Conservation (phyloP, 1,140 invertebrate genomes). For the Conus ventricosus region DNA sequence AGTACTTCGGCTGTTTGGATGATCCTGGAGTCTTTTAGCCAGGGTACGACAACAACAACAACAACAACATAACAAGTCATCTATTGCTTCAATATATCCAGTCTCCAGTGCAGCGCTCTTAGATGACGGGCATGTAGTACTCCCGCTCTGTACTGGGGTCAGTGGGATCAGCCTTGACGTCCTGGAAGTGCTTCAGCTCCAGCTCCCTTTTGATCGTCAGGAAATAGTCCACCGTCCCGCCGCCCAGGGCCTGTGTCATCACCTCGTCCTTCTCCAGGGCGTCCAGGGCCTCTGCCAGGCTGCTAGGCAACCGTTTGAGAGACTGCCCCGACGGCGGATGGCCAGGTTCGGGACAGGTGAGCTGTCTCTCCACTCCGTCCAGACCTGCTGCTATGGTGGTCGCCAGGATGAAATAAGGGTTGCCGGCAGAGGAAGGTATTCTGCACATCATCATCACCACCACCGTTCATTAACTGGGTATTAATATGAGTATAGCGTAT, state of each 20-base stretch:
- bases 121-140: conserved; percentile 4
- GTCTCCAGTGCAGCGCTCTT: not conserved
- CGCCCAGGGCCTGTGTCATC: conserved; percentile 19
- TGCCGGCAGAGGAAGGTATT: conserved; percentile 33
- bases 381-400: conserved; percentile 38
- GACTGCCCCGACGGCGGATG: not conserved
- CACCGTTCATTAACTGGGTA: no score
- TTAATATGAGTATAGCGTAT: no score
- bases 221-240: conserved; percentile 21
- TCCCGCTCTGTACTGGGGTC: not conserved
- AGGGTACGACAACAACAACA: no score
- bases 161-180: not conserved
- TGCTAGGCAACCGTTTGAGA: not conserved
- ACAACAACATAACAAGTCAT: no score
- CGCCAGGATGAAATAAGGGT: conserved; percentile 36
- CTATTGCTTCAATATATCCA: no score
- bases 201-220: not conserved
- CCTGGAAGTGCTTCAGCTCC: conserved; percentile 7
- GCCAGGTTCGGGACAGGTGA: not conserved
- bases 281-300: conserved; percentile 15
- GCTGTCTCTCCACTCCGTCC: conserved; percentile 39
- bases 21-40: no score
- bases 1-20: no score
- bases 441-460: not conserved
- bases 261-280: conserved; percentile 27